Conservation (phyloP, 35 echinoderm and acorn worm genomes). For the Holothuria glaberrima region DNA sequence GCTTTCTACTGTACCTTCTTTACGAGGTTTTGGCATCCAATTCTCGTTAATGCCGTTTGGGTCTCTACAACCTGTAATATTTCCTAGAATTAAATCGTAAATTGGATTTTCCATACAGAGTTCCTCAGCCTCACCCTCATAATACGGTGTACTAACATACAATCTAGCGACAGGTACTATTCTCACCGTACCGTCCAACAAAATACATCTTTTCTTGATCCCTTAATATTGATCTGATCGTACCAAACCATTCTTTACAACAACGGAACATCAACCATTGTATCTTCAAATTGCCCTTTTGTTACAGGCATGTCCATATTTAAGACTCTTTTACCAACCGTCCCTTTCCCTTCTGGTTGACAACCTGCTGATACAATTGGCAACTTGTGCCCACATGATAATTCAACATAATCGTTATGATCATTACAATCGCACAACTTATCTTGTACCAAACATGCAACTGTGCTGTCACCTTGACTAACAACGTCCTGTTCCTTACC, state of each 20-base stretch:
- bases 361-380: constrained; percentile 36
- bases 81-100: constrained; percentile 52
- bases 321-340: too few species aligned
- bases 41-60: constrained; percentile 9
- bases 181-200: constrained; percentile 40
- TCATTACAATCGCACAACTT: not conserved
- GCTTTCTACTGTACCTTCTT: not conserved
- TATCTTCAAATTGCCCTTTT: not conserved
- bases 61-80: constrained; percentile 12
- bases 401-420: not conserved
- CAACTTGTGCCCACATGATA: constrained; percentile 33
- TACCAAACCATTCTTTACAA: constrained; percentile 14
- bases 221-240: not conserved
- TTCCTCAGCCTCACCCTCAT: constrained; percentile 18
- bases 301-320: constrained; percentile 12
- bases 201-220: constrained; percentile 22
- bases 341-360: not conserved
- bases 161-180: constrained; percentile 14
- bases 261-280: not conserved
- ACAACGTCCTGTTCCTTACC: too few species aligned
- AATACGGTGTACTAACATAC: constrained; percentile 47
- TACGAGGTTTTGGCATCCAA: not conserved
- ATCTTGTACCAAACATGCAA: not conserved
- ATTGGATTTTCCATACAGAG: constrained; percentile 58
- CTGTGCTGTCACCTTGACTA: too few species aligned